These are phyloP conservation scores for Polydrusus pterygomalis DNA, from an alignment of 2,888 invertebrate genomes.

Conservation along the genomic window DNA sequence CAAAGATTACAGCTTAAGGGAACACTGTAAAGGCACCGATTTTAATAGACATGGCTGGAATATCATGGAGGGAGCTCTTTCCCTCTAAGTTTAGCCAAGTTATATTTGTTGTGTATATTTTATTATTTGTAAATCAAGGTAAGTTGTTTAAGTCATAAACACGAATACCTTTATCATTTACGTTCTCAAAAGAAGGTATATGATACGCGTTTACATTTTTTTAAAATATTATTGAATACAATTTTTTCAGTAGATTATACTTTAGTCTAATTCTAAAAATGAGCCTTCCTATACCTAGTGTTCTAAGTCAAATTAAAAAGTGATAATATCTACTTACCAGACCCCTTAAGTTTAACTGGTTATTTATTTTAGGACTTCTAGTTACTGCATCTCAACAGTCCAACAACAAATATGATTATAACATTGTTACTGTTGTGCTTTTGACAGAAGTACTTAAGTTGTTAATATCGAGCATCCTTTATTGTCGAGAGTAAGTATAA, in stretches of 20 bases:
- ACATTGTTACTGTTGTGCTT: conserved; percentile 90
- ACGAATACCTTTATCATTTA: no score
- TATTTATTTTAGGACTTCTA: conserved; percentile 84
- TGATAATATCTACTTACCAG: no score
- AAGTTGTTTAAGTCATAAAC: conserved; percentile 64
- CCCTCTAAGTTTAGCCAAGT: conserved; percentile 87
- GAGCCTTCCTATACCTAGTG: no score
- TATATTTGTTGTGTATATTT: conserved; percentile 90
- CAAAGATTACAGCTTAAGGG: no score
- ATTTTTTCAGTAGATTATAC: no score
- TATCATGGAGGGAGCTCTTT: conserved; percentile 78
- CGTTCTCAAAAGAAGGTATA: no score
- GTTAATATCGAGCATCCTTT: conserved; percentile 81
- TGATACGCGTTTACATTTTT: no score
- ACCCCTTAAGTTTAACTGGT: no score
- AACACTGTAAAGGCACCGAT: background rate
- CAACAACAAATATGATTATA: conserved; percentile 89
- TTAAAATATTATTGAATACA: no score
- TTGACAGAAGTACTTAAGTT: conserved; percentile 92
- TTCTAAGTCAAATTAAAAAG: no score
- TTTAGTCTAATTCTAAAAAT: no score
- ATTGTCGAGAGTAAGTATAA: conserved; percentile 79
- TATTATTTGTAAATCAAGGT: conserved; percentile 95
- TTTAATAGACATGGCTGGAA: conserved; percentile 23
- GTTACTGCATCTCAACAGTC: conserved; percentile 92